Conservation (phyloP, 2,113 vertebrate genomes). For the Rhabdornis inornatus region DNA sequence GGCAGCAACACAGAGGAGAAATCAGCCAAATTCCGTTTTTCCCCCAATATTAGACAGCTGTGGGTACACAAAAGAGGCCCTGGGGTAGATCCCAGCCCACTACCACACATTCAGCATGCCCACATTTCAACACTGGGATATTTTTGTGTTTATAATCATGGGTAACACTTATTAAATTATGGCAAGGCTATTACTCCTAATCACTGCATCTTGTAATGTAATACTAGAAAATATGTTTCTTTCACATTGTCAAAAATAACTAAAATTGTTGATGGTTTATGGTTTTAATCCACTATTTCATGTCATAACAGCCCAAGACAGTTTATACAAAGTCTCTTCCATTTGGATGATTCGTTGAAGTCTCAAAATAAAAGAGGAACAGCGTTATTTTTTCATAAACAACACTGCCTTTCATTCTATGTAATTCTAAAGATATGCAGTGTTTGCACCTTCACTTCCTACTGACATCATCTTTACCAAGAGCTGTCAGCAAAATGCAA, state of each 20-base stretch:
- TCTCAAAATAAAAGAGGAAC: neutral
- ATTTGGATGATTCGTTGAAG: neutral
- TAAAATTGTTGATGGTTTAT: neutral
- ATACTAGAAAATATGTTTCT: neutral
- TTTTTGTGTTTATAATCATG: neutral
- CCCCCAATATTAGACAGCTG: neutral
- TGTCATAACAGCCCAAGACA: neutral
- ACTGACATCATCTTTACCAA: neutral
- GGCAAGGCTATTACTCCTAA: neutral
- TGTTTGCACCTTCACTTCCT: slow-evolving; percentile 21
- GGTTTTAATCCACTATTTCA: neutral
- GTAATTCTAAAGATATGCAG: neutral
- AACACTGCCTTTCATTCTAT: neutral
- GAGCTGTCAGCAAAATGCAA: slow-evolving; percentile 22
- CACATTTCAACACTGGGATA: neutral
- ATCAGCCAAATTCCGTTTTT: neutral
- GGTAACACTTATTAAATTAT: neutral
- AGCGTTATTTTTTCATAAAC: neutral
- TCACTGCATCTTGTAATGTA: neutral
- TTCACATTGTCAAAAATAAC: neutral
- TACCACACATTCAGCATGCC: neutral
- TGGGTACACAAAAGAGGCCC: neutral
- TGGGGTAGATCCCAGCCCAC: neutral
- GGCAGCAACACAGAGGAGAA: neutral
- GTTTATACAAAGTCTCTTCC: neutral